These are phyloP conservation scores for Nasonia vitripennis DNA, from an alignment of 1,140 invertebrate genomes.

Conservation along the genomic window DNA sequence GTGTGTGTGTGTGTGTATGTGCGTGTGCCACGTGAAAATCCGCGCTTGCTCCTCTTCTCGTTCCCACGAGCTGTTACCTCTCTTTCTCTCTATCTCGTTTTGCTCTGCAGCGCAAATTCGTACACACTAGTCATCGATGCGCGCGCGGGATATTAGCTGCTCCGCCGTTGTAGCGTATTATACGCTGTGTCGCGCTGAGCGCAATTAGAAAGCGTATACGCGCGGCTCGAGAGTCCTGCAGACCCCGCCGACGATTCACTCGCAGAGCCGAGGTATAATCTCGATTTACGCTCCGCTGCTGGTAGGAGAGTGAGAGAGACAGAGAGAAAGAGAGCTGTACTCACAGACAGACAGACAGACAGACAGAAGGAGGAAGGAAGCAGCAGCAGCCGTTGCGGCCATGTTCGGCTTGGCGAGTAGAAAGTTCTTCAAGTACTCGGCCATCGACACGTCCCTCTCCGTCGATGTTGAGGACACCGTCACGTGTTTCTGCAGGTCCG, in stretches of 20 bases:
- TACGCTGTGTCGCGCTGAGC: neutral
- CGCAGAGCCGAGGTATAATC: conserved; percentile 2
- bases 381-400: conserved; percentile 22
- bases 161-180: too few species aligned
- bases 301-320: conserved; percentile 21
- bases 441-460: conserved; percentile 72
- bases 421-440: conserved; percentile 67
- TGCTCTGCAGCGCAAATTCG: neutral
- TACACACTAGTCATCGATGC: neutral
- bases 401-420: conserved; percentile 65
- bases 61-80: neutral
- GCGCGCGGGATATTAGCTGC: too few species aligned
- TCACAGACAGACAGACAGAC: too few species aligned
- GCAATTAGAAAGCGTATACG: neutral
- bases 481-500: conserved; percentile 84
- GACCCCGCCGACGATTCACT: neutral
- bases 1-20: too few species aligned
- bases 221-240: too few species aligned
- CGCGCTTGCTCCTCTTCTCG: neutral
- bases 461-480: conserved; percentile 83
- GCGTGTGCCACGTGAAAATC: conserved; percentile 11
- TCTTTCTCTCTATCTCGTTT: neutral
- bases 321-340: neutral
- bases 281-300: neutral
- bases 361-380: neutral